Percentiles rank a stretch among this genome's conserved stretches.
Conservation (phyloP, 2,888 invertebrate species). For the Nasonia oneida region DNA sequence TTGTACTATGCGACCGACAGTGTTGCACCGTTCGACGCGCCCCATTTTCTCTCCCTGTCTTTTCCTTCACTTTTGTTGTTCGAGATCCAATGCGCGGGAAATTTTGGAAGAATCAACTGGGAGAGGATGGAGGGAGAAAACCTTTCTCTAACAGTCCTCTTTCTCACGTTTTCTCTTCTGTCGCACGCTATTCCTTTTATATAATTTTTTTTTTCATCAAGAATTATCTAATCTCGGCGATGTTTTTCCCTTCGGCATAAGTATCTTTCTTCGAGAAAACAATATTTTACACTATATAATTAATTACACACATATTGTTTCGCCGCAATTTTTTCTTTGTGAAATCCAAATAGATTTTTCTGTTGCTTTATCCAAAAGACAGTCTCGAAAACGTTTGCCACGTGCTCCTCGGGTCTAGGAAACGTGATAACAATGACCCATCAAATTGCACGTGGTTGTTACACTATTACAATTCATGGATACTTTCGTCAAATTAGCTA, state of each 20-base stretch:
- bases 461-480: conserved; percentile 66
- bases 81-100: conserved; percentile 49
- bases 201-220: conserved; percentile 36
- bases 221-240: conserved; percentile 74
- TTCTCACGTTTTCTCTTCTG: conserved; percentile 59
- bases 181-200: conserved; percentile 61
- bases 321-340: conserved; percentile 62
- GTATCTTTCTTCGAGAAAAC: conserved; percentile 71
- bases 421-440: conserved; percentile 77
- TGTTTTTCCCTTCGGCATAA: conserved; percentile 71
- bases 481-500: conserved; percentile 63
- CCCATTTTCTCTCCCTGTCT: conserved; percentile 69
- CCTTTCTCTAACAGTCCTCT: conserved; percentile 54
- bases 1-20: conserved; percentile 78
- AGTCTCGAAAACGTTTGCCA: conserved; percentile 67
- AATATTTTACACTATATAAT: conserved; percentile 76
- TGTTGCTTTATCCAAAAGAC: conserved; percentile 67
- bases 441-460: conserved; percentile 65
- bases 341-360: conserved; percentile 73
- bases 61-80: conserved; percentile 62
- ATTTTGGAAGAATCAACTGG: conserved; percentile 8
- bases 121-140: conserved; percentile 40
- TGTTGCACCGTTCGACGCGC: conserved; percentile 69
- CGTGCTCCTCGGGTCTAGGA: conserved; percentile 68
- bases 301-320: conserved; percentile 70